phyloP scores from a whole-genome alignment of 1,140 invertebrate species.

The Drosophila pseudoobscura region DNA sequence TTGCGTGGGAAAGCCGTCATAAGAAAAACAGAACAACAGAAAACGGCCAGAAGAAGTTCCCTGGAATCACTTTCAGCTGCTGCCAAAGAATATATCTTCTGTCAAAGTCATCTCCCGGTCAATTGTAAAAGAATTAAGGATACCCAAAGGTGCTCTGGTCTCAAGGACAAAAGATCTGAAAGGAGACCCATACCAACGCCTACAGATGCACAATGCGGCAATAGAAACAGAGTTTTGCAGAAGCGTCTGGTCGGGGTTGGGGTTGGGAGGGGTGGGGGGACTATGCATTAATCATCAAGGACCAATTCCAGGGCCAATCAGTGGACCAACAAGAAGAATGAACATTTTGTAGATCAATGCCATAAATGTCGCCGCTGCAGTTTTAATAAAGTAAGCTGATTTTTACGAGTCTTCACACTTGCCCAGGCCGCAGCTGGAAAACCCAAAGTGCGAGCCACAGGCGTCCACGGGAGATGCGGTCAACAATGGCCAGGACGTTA shows the following conservation, averaged over 20 bases:
- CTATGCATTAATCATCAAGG: conserved; percentile 59
- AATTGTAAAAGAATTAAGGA: conserved; percentile 63
- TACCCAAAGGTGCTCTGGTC: conserved; percentile 47
- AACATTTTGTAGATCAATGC: conserved; percentile 46
- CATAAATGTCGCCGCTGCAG: conserved; percentile 64
- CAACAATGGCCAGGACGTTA: conserved; percentile 41
- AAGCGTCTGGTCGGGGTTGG: neutral
- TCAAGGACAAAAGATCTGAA: conserved; percentile 60
- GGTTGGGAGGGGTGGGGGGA: neutral
- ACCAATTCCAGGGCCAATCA: conserved; percentile 44
- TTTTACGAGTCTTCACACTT: conserved; percentile 35
- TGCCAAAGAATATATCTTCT: conserved; percentile 51
- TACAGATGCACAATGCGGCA: conserved; percentile 62
- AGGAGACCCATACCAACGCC: conserved; percentile 50
- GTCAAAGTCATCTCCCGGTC: conserved; percentile 65
- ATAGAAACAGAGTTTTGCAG: conserved; percentile 69
- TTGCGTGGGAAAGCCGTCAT: conserved; percentile 11
- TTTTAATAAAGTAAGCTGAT: conserved; percentile 49
- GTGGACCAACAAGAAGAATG: conserved; percentile 33
- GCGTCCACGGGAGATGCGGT: conserved; percentile 28
- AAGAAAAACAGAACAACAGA: neutral
- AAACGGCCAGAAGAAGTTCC: conserved; percentile 11
- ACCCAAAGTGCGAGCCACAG: conserved; percentile 17
- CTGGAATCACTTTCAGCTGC: conserved; percentile 46
- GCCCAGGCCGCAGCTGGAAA: conserved; percentile 27